These are phyloP conservation scores for Saguinus imperator DNA, from an alignment of 2,113 vertebrate species.

Conservation along the genomic window DNA sequence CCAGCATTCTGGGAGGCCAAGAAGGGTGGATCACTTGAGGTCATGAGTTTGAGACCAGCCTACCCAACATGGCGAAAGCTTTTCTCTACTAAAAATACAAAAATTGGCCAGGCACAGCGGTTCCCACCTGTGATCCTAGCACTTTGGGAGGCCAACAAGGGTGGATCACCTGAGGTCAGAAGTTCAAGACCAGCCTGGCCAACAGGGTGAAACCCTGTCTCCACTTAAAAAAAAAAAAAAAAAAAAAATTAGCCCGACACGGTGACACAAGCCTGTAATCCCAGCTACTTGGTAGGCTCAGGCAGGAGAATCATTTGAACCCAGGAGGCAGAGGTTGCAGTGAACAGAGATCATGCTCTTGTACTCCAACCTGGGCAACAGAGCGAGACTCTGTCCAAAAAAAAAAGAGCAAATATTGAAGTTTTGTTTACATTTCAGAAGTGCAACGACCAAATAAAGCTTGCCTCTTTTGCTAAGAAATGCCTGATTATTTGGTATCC, in stretches of 20 bases:
- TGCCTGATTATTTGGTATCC: rapidly evolving
- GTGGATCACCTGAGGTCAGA: no score
- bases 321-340: background rate
- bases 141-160: no score
- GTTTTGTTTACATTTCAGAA: background rate
- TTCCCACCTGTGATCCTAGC: no score
- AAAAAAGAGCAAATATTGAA: background rate
- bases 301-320: background rate
- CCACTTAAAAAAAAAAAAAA: no score
- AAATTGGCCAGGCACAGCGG: no score
- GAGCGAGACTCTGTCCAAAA: background rate
- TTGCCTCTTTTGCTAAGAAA: background rate
- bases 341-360: background rate
- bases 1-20: no score
- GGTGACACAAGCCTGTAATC: background rate
- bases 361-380: background rate
- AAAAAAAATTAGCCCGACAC: background rate
- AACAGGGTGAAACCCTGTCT: no score
- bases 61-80: no score
- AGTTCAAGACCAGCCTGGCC: no score
- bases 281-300: background rate
- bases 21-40: no score
- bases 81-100: no score
- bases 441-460: background rate
- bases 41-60: no score